Evolutionary conservation across 2,797 vertebrate genomes (phyloP).

Genomic region (Hemibagrus guttatus): DNA sequence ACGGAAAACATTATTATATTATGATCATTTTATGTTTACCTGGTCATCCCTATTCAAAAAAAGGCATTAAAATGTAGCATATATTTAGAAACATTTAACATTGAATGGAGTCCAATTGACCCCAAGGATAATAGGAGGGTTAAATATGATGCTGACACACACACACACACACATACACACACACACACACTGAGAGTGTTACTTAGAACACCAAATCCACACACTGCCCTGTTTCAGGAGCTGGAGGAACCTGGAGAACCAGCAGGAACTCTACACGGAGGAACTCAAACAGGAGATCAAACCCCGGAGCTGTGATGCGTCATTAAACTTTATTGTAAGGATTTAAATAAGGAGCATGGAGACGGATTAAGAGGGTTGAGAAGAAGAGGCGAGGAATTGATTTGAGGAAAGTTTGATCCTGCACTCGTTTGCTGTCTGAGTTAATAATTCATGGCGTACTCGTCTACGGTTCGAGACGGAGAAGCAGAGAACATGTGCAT

Average conservation of each 20-base stretch:
- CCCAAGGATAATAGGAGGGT: too few species aligned
- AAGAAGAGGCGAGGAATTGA: background rate
- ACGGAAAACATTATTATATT: too few species aligned
- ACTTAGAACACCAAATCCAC: background rate
- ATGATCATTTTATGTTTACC: too few species aligned
- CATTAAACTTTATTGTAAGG: background rate
- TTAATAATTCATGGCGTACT: constrained; percentile 20
- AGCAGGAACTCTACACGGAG: background rate
- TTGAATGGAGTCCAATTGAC: too few species aligned
- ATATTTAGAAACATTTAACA: too few species aligned
- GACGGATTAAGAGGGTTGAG: background rate
- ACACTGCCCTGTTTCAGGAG: background rate
- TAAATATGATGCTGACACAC: too few species aligned
- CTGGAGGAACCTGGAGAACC: background rate
- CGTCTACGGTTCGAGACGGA: background rate
- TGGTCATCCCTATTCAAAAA: too few species aligned
- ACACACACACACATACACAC: background rate
- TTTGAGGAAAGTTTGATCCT: background rate
- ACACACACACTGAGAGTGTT: background rate
- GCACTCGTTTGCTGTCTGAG: background rate
- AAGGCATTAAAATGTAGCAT: too few species aligned
- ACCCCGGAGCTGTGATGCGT: background rate
- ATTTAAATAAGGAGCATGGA: background rate
- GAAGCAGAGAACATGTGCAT: constrained; percentile 17
- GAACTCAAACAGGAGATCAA: background rate